Evolutionary conservation across 2,797 vertebrate species (phyloP).

Genomic region (Hyperoplus lanceolatus): DNA sequence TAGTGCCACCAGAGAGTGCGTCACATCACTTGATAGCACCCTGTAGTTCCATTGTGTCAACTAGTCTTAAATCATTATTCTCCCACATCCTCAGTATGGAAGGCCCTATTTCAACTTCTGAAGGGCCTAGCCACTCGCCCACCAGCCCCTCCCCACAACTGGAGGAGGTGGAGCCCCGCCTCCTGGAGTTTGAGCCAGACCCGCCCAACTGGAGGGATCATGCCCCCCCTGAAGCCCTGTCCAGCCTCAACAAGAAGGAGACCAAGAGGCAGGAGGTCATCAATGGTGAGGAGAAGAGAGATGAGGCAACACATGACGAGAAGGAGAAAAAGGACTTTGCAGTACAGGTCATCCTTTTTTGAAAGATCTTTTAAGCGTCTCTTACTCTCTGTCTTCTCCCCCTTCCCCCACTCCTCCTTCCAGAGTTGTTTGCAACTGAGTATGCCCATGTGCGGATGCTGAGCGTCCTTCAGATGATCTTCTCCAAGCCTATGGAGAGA

Average conservation of each 20-base stretch:
- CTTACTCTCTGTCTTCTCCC: background rate
- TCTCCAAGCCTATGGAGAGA: conserved; percentile 88
- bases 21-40: conserved; percentile 10
- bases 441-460: conserved; percentile 94
- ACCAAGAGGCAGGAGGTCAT: conserved; percentile 94
- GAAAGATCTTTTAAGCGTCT: background rate
- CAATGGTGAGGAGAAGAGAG: conserved; percentile 86
- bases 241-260: conserved; percentile 89
- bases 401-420: background rate
- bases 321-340: background rate
- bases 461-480: conserved; percentile 91
- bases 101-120: conserved; percentile 51
- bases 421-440: conserved; percentile 93
- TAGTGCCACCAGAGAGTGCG: background rate
- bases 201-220: conserved; percentile 91
- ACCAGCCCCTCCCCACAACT: conserved; percentile 79
- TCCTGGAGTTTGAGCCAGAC: conserved; percentile 89
- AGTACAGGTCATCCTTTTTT: background rate
- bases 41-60: background rate
- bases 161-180: conserved; percentile 90
- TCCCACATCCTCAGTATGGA: conserved; percentile 62
- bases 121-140: conserved; percentile 71
- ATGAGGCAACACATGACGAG: background rate
- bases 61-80: background rate
- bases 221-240: conserved; percentile 81